Conservation (phyloP, 2,113 vertebrate genomes). For the Scomber colias region DNA sequence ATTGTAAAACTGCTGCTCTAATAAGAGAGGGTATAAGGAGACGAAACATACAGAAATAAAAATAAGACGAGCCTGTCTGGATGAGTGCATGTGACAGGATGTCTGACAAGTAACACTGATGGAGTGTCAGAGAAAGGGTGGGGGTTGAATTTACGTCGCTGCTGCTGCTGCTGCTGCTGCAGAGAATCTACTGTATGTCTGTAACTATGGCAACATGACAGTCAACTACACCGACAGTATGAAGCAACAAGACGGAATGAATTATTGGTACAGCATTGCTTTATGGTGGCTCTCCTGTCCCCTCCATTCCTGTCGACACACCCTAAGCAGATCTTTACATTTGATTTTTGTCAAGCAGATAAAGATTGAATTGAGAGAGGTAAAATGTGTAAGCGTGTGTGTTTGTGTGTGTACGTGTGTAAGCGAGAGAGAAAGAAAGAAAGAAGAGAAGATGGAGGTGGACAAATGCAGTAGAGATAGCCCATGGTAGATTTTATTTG, state of each 20-base stretch:
- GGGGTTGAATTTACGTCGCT: conserved; percentile 41
- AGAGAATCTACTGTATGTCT: conserved; percentile 32
- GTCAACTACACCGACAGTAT: conserved; percentile 84
- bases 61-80: conserved; percentile 59
- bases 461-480: conserved; percentile 7
- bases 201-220: conserved; percentile 72
- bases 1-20: background rate
- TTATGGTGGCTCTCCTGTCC: conserved; percentile 4
- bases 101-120: conserved; percentile 79
- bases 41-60: conserved; percentile 55
- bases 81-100: conserved; percentile 78
- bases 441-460: conserved; percentile 32
- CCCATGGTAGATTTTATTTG: conserved; percentile 8
- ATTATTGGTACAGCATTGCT: conserved; percentile 43
- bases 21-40: conserved; percentile 15
- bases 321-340: conserved; percentile 15
- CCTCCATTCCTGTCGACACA: conserved; percentile 26
- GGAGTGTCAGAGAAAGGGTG: conserved; percentile 59
- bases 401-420: conserved; percentile 2
- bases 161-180: conserved; percentile 40
- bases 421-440: conserved; percentile 77
- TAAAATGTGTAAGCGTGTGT: background rate
- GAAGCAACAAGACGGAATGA: conserved; percentile 88
- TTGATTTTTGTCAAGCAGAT: conserved; percentile 18
- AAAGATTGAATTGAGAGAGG: conserved; percentile 15